These are phyloP conservation scores for Ataeniobius toweri DNA, from an alignment of 2,797 vertebrate species.

Conservation along the genomic window DNA sequence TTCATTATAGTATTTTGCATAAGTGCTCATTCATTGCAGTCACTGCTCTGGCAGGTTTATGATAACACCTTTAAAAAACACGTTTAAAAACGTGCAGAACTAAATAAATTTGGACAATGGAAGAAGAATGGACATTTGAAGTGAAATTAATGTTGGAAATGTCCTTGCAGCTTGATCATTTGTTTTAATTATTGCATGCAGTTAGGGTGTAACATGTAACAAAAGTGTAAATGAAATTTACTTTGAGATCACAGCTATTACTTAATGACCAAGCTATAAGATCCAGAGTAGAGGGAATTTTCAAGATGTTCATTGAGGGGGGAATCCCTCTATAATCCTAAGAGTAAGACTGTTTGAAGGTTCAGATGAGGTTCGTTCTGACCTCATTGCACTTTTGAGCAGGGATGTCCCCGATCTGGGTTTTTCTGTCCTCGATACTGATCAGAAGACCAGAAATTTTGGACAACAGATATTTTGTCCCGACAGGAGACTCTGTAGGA, in stretches of 20 bases:
- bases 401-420: neutral
- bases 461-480: neutral
- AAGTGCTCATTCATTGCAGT: slow-evolving; percentile 71
- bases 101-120: neutral
- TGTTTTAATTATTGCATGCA: neutral
- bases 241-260: neutral
- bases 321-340: neutral
- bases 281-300: neutral
- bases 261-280: neutral
- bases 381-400: neutral
- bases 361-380: no score
- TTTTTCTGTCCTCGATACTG: neutral
- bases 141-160: neutral
- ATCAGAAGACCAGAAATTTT: neutral
- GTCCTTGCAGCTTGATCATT: neutral
- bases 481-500: neutral
- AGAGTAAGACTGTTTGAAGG: no score
- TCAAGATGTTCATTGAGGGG: neutral
- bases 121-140: neutral
- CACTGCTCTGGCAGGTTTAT: slow-evolving; percentile 50
- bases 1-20: slow-evolving; percentile 68
- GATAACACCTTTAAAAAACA: slow-evolving; percentile 39
- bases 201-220: neutral
- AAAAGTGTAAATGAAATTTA: neutral
- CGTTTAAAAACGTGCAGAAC: neutral